Evolutionary conservation across 2,797 vertebrate genomes (phyloP).

Genomic region (Somateria mollissima): DNA sequence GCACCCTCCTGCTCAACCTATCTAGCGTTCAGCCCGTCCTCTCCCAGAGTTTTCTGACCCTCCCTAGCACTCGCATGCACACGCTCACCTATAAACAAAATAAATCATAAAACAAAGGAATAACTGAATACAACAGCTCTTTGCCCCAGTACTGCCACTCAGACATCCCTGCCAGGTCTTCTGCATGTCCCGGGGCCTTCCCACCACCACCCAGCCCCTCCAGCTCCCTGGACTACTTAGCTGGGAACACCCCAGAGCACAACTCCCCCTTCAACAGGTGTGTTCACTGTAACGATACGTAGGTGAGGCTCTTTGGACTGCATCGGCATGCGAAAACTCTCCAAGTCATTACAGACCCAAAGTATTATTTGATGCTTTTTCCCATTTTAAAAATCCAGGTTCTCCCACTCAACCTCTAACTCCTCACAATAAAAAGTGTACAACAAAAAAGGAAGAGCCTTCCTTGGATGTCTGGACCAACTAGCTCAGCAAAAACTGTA

Average conservation of each 20-base stretch:
- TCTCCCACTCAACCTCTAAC: neutral
- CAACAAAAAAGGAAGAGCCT: neutral
- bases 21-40: neutral
- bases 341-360: neutral
- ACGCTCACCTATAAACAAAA: neutral
- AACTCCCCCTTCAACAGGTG: neutral
- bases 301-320: neutral
- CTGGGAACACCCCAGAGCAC: neutral
- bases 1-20: neutral
- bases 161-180: neutral
- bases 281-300: neutral
- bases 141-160: neutral
- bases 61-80: neutral
- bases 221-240: neutral
- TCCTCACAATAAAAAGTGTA: neutral
- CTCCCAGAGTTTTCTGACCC: neutral
- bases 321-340: neutral
- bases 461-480: neutral
- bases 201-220: neutral
- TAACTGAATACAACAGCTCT: neutral
- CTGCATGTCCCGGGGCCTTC: neutral
- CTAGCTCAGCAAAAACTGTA: neutral
- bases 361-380: neutral
- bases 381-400: neutral
- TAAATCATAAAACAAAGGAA: neutral